Percentiles rank a stretch among this genome's conserved stretches.
Conservation (phyloP, 2,797 vertebrate species). For the Cygnus olor region DNA sequence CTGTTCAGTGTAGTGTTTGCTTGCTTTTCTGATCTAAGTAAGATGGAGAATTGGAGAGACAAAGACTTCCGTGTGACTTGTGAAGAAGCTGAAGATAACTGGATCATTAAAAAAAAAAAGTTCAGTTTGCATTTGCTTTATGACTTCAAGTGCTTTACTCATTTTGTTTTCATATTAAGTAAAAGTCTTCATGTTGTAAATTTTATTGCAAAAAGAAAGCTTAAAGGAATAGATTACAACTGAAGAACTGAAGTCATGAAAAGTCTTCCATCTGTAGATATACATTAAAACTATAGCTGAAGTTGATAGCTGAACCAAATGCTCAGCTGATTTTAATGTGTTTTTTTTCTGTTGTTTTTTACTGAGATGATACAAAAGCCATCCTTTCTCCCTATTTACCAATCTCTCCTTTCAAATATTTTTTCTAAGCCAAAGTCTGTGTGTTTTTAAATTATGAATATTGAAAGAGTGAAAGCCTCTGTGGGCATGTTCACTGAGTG, state of each 20-base stretch:
- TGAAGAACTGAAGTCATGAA: neutral
- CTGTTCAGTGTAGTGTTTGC: neutral
- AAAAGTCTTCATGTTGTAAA: neutral
- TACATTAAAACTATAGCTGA: neutral
- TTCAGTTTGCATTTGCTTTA: neutral
- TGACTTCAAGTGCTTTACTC: neutral
- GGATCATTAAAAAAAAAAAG: neutral
- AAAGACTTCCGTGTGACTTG: rapidly evolving
- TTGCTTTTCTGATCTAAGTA: neutral
- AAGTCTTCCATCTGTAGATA: neutral
- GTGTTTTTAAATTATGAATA: neutral
- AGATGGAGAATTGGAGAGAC: neutral
- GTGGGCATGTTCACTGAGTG: neutral
- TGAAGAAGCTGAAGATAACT: neutral
- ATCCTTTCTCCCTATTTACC: neutral
- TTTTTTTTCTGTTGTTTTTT: neutral
- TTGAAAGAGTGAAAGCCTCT: neutral
- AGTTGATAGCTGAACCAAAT: neutral
- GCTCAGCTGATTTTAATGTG: neutral
- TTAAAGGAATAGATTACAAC: neutral
- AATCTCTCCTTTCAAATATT: neutral
- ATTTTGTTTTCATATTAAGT: neutral
- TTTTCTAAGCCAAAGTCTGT: neutral
- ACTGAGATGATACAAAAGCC: neutral
- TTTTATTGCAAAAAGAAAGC: neutral